Base-by-base conservation (phyloP, 2,888 invertebrate genomes). In the Apomyelois bistriatella region DNA sequence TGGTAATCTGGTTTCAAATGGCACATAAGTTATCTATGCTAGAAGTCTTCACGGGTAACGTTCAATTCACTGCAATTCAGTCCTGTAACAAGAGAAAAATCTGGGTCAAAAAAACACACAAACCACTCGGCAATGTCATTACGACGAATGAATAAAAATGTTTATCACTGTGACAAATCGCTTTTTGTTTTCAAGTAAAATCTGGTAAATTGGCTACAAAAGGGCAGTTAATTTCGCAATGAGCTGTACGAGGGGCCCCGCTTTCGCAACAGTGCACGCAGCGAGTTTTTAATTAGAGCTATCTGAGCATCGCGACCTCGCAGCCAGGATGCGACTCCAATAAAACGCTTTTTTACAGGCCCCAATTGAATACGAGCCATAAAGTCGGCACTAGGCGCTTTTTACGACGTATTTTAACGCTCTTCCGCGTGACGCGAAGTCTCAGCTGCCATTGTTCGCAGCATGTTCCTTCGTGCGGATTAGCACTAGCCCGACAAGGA, bases 1-100 rank as follows among this genome's bases (percentile, higher is more conserved):
- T 82, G 89, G 88, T 89, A 86, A 87, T 83, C 88, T 85, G 80
- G 87, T 85, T 85, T 76, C 69, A 70, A 82, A 90, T 90, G 90
- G 89, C 90, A 90, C 90, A 86, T 79, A 64, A 74, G 81, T 86
- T 79, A 85, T 79, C 76, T 71, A 58, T 63, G 59, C 60, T 65
- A 77, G 82, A 85, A 84, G 81, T 82, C 76, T 87, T 86, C 85
- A 85, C 87, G 84, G 84, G 82, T 77, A 79, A 72, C 72, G 76
- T 75, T 73, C 72, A 69, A 66, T 67, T 69, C 69, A 65, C 58
- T 58, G 53, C 48, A 42, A 22, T 48, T 61, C 58, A 15, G 16
- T 57, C 51, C 61, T 64, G 61, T 30, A 64, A 64, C 59, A 57
- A 64, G 49, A 40, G 47, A 54, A 32, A 51, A 35, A 30, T 17